Evolutionary conservation across 2,797 vertebrate species (phyloP), one percentile per base, ranked within the genome.

Genomic region (Tympanoctomys barrerae): DNA sequence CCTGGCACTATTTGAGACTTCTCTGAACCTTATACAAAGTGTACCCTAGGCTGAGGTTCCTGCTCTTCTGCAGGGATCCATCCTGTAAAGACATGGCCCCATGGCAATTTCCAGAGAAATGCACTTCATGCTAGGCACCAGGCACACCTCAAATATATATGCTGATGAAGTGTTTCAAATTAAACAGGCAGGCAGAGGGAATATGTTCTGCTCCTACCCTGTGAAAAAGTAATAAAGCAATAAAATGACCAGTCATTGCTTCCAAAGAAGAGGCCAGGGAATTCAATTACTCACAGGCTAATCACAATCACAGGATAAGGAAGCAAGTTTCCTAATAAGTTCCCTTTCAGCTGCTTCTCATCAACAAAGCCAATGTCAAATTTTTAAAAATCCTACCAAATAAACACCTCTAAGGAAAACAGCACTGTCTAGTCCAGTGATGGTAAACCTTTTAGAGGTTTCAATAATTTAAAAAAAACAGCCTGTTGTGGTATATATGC

Each of bases 301-400:
- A 91, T 88, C 92, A 96, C 86, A 73, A 79, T 64, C 94, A 93
- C 52, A 97, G 93, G 86, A 96, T 79, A 84, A 90, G 85, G 70
- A n/a, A 80, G 82, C 46, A 94, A 66, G 49, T 91, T 94, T 93
- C 90, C 91, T 86, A 87, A 5, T 61, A 87, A 94, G 86, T 82
- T 95, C 89, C 84, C 83, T 93, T 94, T 91, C 82, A 88, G 85
- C 57, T 92, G 26, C 61, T 97, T 49, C 89, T 95, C 81, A 85
- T 75, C 77, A 81, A 92, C 81, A 95, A 86, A 91, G 39, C 24
- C n/a, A 80, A 12, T 36, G 33, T 33, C 64, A 28, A 70, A 31
- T 57, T 91, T 86, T 62, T 26, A 57, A 93, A 91, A 91, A 94
- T 36, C 28, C 52, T 57, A 39, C 73, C 33, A 91, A 59, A 66